Percentiles rank a stretch among this genome's conserved stretches.
Evolutionary conservation across 2,888 invertebrate genomes (phyloP).

Genomic region (Piscicola geometra): DNA sequence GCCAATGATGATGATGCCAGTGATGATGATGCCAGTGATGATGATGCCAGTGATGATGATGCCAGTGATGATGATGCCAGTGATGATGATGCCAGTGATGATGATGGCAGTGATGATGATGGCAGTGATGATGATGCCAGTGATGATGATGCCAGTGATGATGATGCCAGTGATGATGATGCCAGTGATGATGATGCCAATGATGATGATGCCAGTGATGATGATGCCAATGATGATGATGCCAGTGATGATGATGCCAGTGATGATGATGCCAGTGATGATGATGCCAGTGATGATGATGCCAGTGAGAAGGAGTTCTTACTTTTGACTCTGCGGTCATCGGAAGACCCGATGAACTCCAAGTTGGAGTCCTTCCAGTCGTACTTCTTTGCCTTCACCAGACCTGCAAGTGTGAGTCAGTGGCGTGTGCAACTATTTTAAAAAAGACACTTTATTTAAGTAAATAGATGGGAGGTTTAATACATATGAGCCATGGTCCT

Average conservation of each 20-base stretch:
- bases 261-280: neutral
- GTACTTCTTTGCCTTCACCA: slow-evolving; percentile 53
- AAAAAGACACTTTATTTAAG: no score
- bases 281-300: neutral
- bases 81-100: slow-evolving; percentile 28
- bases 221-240: slow-evolving; percentile 20
- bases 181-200: neutral
- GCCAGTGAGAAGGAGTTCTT: neutral
- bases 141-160: slow-evolving; percentile 1
- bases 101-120: neutral
- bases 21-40: slow-evolving; percentile 13
- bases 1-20: slow-evolving; percentile 9
- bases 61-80: slow-evolving; percentile 22
- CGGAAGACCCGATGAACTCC: slow-evolving; percentile 53
- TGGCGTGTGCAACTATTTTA: no score
- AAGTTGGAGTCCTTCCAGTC: slow-evolving; percentile 56
- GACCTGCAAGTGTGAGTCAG: slow-evolving; percentile 29
- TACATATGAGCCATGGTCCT: no score
- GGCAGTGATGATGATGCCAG: neutral
- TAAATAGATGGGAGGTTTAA: no score
- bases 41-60: slow-evolving; percentile 25
- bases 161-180: neutral
- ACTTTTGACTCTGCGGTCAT: slow-evolving; percentile 54
- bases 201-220: neutral
- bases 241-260: neutral